Percentiles rank a stretch among this genome's conserved stretches.
Conservation (phyloP, 2,113 vertebrate species). For the Nycticebus coucang region DNA sequence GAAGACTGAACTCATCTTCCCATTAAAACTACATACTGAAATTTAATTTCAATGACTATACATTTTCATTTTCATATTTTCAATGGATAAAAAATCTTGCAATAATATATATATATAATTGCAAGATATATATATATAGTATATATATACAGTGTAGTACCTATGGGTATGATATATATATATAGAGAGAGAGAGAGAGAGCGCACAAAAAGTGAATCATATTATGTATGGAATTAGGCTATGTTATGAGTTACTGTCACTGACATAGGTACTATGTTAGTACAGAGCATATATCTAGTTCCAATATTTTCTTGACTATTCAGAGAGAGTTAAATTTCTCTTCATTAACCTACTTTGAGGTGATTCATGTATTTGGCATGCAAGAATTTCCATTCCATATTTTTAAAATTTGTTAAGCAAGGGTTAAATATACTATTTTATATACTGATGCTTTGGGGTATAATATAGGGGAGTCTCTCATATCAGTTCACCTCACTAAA, state of each 20-base stretch:
- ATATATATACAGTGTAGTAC: too few species aligned
- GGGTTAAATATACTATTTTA: not conserved
- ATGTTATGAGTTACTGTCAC: not conserved
- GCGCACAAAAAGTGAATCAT: not conserved
- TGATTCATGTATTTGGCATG: not conserved
- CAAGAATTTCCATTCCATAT: not conserved
- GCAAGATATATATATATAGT: too few species aligned
- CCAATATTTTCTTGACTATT: not conserved
- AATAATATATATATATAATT: not conserved
- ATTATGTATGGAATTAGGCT: slow-evolving; percentile 4
- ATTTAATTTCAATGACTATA: not conserved
- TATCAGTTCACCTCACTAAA: not conserved
- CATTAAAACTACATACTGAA: not conserved
- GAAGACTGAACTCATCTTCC: not conserved
- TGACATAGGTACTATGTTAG: not conserved
- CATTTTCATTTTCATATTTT: not conserved
- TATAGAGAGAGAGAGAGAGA: too few species aligned
- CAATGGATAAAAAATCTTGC: not conserved
- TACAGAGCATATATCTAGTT: not conserved
- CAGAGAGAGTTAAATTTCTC: not conserved
- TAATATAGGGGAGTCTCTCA: not conserved
- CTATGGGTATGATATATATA: too few species aligned
- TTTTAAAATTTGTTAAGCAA: slow-evolving; percentile 23
- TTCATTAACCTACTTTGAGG: slow-evolving; percentile 3
- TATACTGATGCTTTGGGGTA: not conserved